phyloP scores from a whole-genome alignment of 2,113 vertebrate genomes.

The Campylorhamphus procurvoides region DNA sequence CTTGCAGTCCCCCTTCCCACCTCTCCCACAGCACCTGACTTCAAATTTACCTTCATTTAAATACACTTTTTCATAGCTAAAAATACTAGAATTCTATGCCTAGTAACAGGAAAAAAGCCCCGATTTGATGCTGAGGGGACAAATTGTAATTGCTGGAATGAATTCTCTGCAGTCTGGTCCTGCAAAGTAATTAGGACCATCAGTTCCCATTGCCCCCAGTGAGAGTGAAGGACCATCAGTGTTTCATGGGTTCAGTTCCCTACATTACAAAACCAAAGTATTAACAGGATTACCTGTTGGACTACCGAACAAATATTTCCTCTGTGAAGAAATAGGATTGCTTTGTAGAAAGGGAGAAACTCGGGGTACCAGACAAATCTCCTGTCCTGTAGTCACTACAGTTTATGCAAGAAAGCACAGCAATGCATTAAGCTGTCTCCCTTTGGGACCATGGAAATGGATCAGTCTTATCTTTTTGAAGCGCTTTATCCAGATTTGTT shows the following conservation, averaged over 20 bases:
- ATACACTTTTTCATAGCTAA: background rate
- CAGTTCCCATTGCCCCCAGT: background rate
- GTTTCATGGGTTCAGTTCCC: background rate
- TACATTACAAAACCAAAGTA: background rate
- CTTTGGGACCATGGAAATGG: background rate
- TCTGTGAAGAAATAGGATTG: background rate
- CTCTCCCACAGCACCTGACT: background rate
- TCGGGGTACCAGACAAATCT: background rate
- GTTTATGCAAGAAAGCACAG: background rate
- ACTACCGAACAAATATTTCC: background rate
- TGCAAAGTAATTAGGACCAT: background rate
- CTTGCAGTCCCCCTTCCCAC: background rate
- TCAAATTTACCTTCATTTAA: background rate
- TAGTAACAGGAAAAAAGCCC: background rate
- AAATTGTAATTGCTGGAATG: background rate
- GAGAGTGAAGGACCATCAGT: background rate
- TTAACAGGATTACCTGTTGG: background rate
- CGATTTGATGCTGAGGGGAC: background rate
- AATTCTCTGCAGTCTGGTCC: background rate
- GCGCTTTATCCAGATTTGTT: constrained; percentile 6
- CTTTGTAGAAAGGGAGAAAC: background rate
- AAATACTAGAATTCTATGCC: background rate
- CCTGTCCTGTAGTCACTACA: background rate
- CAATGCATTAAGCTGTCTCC: background rate
- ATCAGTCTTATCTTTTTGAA: background rate